Conservation (phyloP, 2,113 vertebrate species). For the Natator depressus region DNA sequence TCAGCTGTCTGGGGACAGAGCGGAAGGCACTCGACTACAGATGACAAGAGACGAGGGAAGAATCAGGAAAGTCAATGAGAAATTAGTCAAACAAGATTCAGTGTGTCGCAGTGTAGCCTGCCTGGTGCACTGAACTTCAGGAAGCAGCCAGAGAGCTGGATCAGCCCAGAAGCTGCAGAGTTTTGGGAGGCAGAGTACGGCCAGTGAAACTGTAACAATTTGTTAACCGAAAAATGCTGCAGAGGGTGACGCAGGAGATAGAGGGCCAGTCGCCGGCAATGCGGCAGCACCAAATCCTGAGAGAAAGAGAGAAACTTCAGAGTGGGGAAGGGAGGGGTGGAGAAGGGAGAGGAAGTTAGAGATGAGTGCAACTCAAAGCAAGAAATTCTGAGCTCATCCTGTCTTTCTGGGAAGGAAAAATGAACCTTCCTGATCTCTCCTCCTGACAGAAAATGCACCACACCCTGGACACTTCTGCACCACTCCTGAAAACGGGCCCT, state of each 20-base stretch:
- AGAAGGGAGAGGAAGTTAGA: background rate
- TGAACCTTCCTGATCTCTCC: background rate
- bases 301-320: conserved; percentile 1
- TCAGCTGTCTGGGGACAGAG: conserved; percentile 51
- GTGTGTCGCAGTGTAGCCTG: background rate
- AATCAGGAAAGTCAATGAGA: conserved; percentile 41
- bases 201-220: conserved; percentile 39
- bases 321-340: rapidly evolving
- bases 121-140: background rate
- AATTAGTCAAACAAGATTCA: conserved; percentile 28
- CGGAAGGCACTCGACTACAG: conserved; percentile 59
- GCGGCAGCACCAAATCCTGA: background rate
- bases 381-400: conserved; percentile 10
- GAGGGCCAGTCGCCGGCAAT: background rate
- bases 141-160: background rate
- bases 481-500: rapidly evolving
- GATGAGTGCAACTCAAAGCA: background rate
- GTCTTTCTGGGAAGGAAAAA: background rate
- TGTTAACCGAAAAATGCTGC: conserved; percentile 27
- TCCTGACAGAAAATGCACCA: rapidly evolving
- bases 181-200: background rate
- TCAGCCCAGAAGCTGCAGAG: background rate
- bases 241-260: background rate
- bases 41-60: background rate
- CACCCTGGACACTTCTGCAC: background rate